A percentile compares a stretch with the other conserved stretches of the same genome.
Evolutionary conservation across 1,140 invertebrate species (phyloP).

Genomic region (Colletes latitarsis): DNA sequence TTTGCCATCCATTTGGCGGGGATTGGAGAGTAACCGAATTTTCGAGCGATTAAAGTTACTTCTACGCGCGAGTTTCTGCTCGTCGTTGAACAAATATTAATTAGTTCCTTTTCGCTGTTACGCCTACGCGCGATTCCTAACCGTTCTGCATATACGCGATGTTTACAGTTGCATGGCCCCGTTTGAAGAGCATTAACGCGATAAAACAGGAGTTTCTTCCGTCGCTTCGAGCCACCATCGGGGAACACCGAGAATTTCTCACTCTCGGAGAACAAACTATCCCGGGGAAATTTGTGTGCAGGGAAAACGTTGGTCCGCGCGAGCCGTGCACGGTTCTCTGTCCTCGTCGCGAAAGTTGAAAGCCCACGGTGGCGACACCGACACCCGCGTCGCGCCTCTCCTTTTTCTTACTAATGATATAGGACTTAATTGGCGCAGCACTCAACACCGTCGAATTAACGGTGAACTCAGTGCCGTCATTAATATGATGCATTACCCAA

Average conservation of each 20-base stretch:
- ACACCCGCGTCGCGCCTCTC: slow-evolving; percentile 20
- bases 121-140: too few species aligned
- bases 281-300: too few species aligned
- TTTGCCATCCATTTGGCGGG: too few species aligned
- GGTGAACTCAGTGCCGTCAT: slow-evolving; percentile 59
- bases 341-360: slow-evolving; percentile 17
- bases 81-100: slow-evolving; percentile 14
- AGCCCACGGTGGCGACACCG: slow-evolving; percentile 37
- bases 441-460: slow-evolving; percentile 67
- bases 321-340: slow-evolving; percentile 12
- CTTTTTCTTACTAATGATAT: slow-evolving; percentile 64
- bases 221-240: background rate
- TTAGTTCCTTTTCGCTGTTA: slow-evolving; percentile 4
- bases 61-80: too few species aligned
- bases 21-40: too few species aligned
- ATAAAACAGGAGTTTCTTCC: background rate
- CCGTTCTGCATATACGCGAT: background rate
- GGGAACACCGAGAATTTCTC: background rate
- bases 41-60: too few species aligned
- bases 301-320: background rate
- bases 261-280: background rate
- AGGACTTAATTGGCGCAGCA: slow-evolving; percentile 66
- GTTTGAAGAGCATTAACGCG: background rate
- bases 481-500: slow-evolving; percentile 67
- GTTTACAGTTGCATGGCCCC: background rate